Evolutionary conservation across 1,140 invertebrate species (phyloP).

Genomic region (Chironomus tepperi): DNA sequence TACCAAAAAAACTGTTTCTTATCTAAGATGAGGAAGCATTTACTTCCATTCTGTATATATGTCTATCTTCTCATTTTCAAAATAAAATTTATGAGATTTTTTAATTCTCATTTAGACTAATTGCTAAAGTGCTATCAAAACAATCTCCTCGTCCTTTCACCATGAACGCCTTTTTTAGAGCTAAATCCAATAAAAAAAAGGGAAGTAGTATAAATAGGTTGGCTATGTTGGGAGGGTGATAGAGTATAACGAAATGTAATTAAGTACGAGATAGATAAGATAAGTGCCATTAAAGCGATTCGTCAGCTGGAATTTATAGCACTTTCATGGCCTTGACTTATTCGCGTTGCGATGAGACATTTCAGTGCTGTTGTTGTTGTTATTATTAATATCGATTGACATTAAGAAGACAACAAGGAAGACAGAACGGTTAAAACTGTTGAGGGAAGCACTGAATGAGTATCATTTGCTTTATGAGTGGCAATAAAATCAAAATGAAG

Average conservation of each 20-base stretch:
- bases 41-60: no score
- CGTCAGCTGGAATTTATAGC: slow-evolving; percentile 9
- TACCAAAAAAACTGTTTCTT: background rate
- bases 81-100: slow-evolving; percentile 8
- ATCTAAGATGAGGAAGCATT: no score
- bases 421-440: background rate
- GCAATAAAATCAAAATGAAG: background rate
- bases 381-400: background rate
- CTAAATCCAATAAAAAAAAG: no score
- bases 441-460: background rate
- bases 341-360: no score
- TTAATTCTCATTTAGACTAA: slow-evolving; percentile 9
- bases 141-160: background rate
- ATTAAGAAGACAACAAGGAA: background rate
- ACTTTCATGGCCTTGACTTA: background rate
- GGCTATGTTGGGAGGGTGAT: background rate
- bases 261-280: slow-evolving; percentile 13
- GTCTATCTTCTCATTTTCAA: background rate
- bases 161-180: background rate
- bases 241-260: background rate
- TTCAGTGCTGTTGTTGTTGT: background rate
- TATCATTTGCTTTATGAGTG: background rate
- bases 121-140: background rate
- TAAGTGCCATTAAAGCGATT: slow-evolving; percentile 16
- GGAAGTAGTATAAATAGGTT: no score